Conservation (phyloP, 37 sponge, comb jelly and placozoan species). For the Eunapius fragilis region DNA sequence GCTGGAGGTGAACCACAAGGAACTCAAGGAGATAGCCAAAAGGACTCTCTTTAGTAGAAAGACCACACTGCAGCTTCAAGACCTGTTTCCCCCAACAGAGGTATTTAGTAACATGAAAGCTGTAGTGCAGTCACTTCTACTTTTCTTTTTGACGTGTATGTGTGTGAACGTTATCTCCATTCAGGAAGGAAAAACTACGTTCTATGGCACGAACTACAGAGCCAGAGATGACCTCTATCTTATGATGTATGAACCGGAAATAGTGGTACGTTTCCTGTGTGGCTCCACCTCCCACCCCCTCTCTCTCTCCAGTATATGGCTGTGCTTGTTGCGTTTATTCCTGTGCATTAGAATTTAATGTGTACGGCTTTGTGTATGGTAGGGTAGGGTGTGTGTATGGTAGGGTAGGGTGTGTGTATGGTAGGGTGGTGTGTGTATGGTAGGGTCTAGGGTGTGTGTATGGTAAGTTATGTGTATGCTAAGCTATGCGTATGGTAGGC, state of each 20-base stretch:
- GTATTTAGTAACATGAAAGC: background rate
- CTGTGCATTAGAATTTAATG: no score
- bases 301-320: no score
- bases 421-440: no score
- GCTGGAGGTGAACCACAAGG: background rate
- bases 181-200: background rate
- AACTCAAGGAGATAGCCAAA: background rate
- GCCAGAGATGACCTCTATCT: background rate
- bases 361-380: no score
- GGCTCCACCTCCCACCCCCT: background rate
- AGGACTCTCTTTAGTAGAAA: background rate
- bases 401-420: no score
- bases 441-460: no score
- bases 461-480: no score
- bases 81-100: background rate
- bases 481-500: no score
- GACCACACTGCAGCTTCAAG: background rate
- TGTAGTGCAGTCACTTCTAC: background rate
- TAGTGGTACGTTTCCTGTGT: background rate
- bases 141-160: no score
- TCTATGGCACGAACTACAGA: background rate
- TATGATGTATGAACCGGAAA: background rate
- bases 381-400: no score
- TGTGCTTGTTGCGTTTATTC: no score
- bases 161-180: background rate